A percentile compares a stretch with the other conserved stretches of the same genome.
These are phyloP conservation scores for Miichthys miiuy DNA, from an alignment of 2,797 vertebrate species.

Conservation along the genomic window DNA sequence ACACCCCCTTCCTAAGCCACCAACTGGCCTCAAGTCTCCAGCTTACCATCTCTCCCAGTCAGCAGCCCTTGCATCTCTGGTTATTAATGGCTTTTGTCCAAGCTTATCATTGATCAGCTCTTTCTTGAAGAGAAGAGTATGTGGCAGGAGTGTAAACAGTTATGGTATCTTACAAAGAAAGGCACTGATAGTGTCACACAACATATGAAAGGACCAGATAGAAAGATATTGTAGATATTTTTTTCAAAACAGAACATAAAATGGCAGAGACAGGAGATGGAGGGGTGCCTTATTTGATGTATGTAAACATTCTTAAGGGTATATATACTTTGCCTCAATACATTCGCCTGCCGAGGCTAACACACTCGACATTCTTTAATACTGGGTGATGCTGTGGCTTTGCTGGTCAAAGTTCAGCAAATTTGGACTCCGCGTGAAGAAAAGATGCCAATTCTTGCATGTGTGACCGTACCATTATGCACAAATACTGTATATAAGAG, in stretches of 20 bases:
- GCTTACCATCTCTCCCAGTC: constrained; percentile 47
- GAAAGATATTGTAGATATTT: not conserved
- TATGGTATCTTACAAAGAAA: not conserved
- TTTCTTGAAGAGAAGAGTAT: constrained; percentile 17
- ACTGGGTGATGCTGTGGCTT: not conserved
- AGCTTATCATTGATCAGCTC: constrained; percentile 16
- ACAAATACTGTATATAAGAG: not conserved
- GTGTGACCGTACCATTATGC: no score
- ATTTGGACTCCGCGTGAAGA: no score
- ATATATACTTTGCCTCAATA: no score
- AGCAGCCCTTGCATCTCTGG: constrained; percentile 36
- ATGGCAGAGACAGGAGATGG: not conserved
- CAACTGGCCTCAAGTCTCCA: constrained; percentile 38
- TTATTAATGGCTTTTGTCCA: constrained; percentile 32
- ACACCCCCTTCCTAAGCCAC: constrained; percentile 43
- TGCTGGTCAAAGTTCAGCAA: no score
- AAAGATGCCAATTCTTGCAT: no score
- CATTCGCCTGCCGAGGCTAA: no score
- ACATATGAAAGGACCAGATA: not conserved
- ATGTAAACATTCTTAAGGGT: not conserved
- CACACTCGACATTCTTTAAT: not conserved
- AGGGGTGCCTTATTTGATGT: no score
- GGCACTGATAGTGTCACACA: no score
- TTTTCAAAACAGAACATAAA: no score
- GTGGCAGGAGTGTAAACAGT: not conserved